Conservation (phyloP, 2,888 invertebrate genomes). For the Drosophila macrospina region DNA sequence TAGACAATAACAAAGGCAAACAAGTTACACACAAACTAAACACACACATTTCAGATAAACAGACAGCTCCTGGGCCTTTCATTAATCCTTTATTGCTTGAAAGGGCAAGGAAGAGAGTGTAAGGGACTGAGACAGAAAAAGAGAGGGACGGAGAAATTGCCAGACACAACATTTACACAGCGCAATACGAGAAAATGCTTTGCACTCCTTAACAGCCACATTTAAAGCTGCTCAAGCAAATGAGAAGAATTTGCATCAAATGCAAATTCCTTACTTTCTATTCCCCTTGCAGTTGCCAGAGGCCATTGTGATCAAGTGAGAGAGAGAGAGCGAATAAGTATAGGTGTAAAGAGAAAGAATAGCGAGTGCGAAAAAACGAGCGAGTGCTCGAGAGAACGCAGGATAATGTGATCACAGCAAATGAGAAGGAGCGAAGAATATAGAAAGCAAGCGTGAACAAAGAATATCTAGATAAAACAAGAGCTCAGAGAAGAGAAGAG, state of each 20-base stretch:
- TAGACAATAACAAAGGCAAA: conserved; percentile 45
- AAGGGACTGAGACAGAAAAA: neutral
- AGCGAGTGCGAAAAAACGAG: no score
- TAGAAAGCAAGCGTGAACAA: no score
- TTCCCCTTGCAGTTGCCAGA: neutral
- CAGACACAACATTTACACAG: conserved; percentile 25
- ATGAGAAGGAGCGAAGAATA: no score
- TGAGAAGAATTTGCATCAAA: conserved; percentile 11
- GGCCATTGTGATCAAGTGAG: neutral
- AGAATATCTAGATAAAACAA: no score
- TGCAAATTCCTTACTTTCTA: conserved; percentile 1
- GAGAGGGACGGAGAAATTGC: neutral
- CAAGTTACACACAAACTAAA: conserved; percentile 25
- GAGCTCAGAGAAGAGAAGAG: no score
- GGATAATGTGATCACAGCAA: no score
- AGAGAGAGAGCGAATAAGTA: neutral
- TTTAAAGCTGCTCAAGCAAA: conserved; percentile 17
- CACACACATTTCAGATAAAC: conserved; percentile 23
- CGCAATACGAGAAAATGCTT: neutral
- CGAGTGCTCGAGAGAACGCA: no score
- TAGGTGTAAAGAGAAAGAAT: no score
- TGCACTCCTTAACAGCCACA: conserved; percentile 5
- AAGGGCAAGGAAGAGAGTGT: neutral
- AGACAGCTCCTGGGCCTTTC: conserved; percentile 41
- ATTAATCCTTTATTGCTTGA: conserved; percentile 47